A percentile compares a stretch with the other conserved stretches of the same genome.
Evolutionary conservation across 2,797 vertebrate species (phyloP).

Genomic region (Anabas testudineus): DNA sequence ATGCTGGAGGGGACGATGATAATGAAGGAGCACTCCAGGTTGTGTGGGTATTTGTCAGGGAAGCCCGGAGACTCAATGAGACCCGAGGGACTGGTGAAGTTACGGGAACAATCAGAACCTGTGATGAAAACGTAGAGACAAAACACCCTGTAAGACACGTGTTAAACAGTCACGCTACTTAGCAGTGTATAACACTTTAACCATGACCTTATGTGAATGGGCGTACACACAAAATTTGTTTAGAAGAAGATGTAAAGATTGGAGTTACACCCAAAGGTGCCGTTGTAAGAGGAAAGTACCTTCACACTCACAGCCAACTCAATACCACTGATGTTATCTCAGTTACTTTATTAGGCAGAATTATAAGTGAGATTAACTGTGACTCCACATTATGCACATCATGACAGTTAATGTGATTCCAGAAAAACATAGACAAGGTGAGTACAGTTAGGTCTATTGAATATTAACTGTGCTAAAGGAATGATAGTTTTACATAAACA

Average conservation of each 20-base stretch:
- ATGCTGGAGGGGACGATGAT: slow-evolving; percentile 94
- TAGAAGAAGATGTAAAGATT: neutral
- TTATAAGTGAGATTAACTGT: neutral
- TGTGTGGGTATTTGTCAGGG: slow-evolving; percentile 98
- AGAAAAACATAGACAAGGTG: neutral
- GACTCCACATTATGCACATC: neutral
- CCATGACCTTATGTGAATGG: neutral
- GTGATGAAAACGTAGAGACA: slow-evolving; percentile 40
- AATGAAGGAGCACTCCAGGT: slow-evolving; percentile 95
- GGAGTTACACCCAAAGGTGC: slow-evolving; percentile 12
- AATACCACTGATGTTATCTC: neutral
- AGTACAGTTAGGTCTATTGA: neutral
- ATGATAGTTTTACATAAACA: slow-evolving; percentile 4
- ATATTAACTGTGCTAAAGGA: neutral
- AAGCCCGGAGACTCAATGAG: slow-evolving; percentile 97
- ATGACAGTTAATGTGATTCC: slow-evolving; percentile 15
- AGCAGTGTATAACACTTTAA: slow-evolving; percentile 6
- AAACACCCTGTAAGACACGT: neutral
- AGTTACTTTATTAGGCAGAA: neutral
- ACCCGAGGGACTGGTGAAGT: slow-evolving; percentile 92
- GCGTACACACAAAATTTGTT: neutral
- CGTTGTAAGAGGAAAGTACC: slow-evolving; percentile 4
- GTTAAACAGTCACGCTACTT: neutral
- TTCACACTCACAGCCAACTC: slow-evolving; percentile 9
- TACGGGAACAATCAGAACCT: slow-evolving; percentile 98